Conservation (phyloP, 2,113 vertebrate genomes). For the Laticauda colubrina region DNA sequence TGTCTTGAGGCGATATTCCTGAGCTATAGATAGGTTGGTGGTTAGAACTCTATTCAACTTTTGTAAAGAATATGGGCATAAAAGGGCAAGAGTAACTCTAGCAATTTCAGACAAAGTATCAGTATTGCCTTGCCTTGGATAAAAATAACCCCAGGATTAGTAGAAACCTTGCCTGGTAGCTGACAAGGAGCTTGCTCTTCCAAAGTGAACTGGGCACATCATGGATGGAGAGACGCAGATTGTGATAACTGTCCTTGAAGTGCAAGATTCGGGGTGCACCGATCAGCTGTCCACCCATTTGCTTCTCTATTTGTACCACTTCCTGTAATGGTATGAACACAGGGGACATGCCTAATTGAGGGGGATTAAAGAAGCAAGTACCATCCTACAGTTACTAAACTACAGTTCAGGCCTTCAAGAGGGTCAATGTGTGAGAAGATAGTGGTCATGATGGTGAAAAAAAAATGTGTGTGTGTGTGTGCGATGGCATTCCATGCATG, state of each 20-base stretch:
- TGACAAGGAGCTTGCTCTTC: constrained; percentile 96
- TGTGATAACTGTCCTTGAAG: constrained; percentile 99
- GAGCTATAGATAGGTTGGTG: background rate
- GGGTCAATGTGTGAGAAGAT: background rate
- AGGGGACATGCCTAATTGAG: background rate
- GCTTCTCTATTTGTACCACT: constrained; percentile 96
- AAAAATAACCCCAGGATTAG: background rate
- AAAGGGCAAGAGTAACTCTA: too few relatives aligned
- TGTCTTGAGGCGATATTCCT: background rate
- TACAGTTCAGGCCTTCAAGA: background rate
- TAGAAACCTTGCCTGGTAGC: constrained; percentile 84
- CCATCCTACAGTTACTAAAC: background rate
- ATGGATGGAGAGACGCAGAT: constrained; percentile 96
- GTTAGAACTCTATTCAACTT: background rate
- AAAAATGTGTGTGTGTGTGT: background rate
- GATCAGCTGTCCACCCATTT: constrained; percentile 94
- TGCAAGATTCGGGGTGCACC: constrained; percentile 92
- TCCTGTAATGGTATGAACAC: constrained; percentile 72
- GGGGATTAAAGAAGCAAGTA: background rate
- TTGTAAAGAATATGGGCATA: background rate
- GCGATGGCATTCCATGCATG: background rate
- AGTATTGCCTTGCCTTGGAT: background rate
- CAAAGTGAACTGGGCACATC: constrained; percentile 96
- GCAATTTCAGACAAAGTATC: background rate
- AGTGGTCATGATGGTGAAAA: background rate